Base-by-base conservation (phyloP, 2,797 vertebrate species). In the Gallinago stenura region DNA sequence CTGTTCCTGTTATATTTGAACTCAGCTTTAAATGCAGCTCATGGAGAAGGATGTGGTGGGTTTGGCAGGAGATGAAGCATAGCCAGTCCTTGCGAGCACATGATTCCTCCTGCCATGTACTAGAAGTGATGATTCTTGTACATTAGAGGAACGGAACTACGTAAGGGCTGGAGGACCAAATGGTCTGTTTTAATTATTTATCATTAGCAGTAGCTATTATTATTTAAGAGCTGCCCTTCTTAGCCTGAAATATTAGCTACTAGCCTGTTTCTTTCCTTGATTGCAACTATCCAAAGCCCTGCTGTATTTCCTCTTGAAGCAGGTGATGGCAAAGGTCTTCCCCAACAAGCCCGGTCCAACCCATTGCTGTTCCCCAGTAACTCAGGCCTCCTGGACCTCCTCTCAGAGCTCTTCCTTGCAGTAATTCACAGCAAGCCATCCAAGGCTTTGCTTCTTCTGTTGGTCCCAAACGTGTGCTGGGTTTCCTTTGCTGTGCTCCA, bases 111-210 rank as follows among this genome's bases (percentile, higher is more conserved):
- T 93, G 78, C 50, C 4, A 9, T 0, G 0, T 13, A 8, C 33
- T 77, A 56, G 45, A 73, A 94, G 85, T 71, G 75, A 64, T 87
- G 21, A 12, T 69, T 70, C 65, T 83, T 3, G 7, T 72, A 57
- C 46, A 25, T 90, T 88, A 65, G 50, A 78, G 79, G 57, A 83
- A 54, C 0, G 0, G 82, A 89, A 83, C 57, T 75, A 39, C 0
- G 0, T 65, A 83, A 83, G 65, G 37, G 37, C 82, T 8, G 10
- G 61, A 80, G 35, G 65, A 85, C 60, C 53, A 46, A 94, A 71
- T 50, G 75, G 37, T 71, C 76, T 73, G 53, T 79, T 91, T 91
- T 75, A 90, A 94, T 95, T 90, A 94, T 93, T 90, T 72, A 93
- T 83, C 37, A 7, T 86, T 93, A 87, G 57, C 68, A 45, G 11